A percentile compares a stretch with the other conserved stretches of the same genome.
These are phyloP conservation scores for Agrypnus murinus DNA, from an alignment of 2,888 invertebrate species.

Conservation along the genomic window DNA sequence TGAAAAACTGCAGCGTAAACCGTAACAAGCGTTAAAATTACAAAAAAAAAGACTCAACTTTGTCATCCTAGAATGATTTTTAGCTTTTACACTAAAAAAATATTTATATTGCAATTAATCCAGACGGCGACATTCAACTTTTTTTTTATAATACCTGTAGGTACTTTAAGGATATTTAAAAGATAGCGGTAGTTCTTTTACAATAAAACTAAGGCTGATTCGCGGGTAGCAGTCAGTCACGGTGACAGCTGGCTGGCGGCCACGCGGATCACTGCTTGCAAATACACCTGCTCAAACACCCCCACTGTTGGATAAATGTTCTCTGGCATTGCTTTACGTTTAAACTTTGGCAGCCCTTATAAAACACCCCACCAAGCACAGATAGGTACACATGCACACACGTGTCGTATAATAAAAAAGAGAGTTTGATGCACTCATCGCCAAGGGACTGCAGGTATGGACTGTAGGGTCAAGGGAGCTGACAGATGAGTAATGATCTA, in stretches of 20 bases:
- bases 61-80: too few relatives aligned
- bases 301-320: conserved; percentile 46
- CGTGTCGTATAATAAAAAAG: too few relatives aligned
- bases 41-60: too few relatives aligned
- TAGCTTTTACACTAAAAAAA: too few relatives aligned
- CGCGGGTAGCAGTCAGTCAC: conserved; percentile 55
- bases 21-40: too few relatives aligned
- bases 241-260: conserved; percentile 68
- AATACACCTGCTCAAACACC: conserved; percentile 70
- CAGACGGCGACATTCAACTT: conserved; percentile 1
- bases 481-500: too few relatives aligned
- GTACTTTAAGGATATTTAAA: conserved; percentile 22
- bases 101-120: background rate
- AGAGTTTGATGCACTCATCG: too few relatives aligned
- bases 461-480: too few relatives aligned
- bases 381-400: too few relatives aligned
- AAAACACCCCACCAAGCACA: conserved; percentile 12
- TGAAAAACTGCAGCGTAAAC: too few relatives aligned
- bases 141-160: background rate
- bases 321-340: conserved; percentile 44
- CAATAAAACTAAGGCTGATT: conserved; percentile 38
- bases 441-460: too few relatives aligned
- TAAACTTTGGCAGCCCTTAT: conserved; percentile 21
- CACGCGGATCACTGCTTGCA: conserved; percentile 67
- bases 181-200: conserved; percentile 42